Conservation (phyloP, 2,888 invertebrate species). For the Metallyticus violacea region DNA sequence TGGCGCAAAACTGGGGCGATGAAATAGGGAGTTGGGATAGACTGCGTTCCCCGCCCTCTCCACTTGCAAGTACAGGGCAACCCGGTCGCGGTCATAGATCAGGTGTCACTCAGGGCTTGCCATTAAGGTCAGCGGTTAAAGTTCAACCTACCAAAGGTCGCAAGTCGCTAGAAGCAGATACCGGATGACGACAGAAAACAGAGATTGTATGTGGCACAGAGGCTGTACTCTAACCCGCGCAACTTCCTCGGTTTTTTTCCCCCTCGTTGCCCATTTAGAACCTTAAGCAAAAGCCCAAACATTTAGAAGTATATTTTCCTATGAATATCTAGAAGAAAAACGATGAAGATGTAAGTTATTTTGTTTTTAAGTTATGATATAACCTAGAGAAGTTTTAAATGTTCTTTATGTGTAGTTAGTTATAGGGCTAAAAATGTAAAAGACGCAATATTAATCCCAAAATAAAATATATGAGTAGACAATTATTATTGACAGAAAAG, state of each 20-base stretch:
- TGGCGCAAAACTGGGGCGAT: background rate
- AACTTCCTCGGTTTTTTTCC: background rate
- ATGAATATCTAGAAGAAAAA: too few relatives aligned
- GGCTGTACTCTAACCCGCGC: background rate
- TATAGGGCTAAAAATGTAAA: too few relatives aligned
- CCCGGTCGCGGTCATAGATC: background rate
- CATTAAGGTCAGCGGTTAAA: constrained; percentile 5
- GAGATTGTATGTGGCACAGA: background rate
- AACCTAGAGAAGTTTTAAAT: too few relatives aligned
- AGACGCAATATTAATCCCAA: too few relatives aligned
- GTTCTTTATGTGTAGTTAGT: too few relatives aligned
- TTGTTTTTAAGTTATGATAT: too few relatives aligned
- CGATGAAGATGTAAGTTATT: too few relatives aligned
- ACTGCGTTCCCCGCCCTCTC: background rate
- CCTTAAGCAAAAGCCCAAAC: background rate
- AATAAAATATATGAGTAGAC: too few relatives aligned
- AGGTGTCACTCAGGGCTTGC: background rate
- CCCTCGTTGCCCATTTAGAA: background rate
- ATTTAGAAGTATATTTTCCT: too few relatives aligned
- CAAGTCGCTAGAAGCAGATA: background rate
- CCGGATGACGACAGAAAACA: background rate
- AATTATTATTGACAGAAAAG: too few relatives aligned
- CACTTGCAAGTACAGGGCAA: background rate
- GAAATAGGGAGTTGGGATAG: background rate
- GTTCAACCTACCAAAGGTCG: constrained; percentile 8